These are phyloP conservation scores for Agonum fuliginosum DNA, from an alignment of 2,888 invertebrate species.

Conservation along the genomic window DNA sequence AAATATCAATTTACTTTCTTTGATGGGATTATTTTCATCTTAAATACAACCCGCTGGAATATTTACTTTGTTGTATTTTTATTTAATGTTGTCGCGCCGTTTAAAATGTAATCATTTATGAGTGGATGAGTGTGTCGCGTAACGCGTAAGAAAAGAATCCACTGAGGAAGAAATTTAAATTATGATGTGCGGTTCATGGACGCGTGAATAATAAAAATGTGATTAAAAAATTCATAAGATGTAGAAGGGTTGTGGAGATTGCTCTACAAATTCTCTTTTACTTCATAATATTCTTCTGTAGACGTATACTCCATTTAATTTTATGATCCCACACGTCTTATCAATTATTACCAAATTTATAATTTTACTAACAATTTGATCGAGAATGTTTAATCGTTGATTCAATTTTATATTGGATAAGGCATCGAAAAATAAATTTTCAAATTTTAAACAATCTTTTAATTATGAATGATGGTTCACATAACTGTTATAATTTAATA, in stretches of 20 bases:
- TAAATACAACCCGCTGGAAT: constrained; percentile 33
- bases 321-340: no score
- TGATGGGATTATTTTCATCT: constrained; percentile 51
- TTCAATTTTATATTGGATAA: no score
- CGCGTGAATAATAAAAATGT: constrained; percentile 27
- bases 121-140: constrained; percentile 26
- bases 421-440: no score
- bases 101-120: constrained; percentile 36
- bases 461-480: no score
- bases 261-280: no score
- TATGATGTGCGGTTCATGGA: constrained; percentile 7
- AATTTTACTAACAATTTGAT: no score
- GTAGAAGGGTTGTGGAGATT: constrained; percentile 24
- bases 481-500: no score
- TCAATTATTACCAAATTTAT: no score
- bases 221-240: constrained; percentile 20
- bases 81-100: constrained; percentile 3
- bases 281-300: no score
- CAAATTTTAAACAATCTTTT: no score
- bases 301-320: no score
- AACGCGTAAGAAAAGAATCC: constrained; percentile 14
- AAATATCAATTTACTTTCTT: constrained; percentile 49
- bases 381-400: no score
- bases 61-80: constrained; percentile 21
- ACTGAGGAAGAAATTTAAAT: constrained; percentile 37